Base-by-base conservation (phyloP, 2,113 vertebrate species). In the Anoplopoma fimbria region DNA sequence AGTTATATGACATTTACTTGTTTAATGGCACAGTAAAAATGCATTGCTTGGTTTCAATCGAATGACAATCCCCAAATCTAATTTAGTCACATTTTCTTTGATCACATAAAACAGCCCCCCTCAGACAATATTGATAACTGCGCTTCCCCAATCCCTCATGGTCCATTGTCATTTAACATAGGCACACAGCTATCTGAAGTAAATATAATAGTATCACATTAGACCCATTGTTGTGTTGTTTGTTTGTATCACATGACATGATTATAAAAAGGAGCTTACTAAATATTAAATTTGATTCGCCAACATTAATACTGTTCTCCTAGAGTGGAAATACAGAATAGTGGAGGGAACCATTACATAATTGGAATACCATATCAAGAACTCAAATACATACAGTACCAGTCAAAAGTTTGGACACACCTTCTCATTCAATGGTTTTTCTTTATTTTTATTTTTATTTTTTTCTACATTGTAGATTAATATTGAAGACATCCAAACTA, bases 1-100 rank as follows among this genome's bases (percentile, higher is more conserved):
- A 69, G 25, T 31, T 36, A 53, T 55, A 27, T 82, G n/a, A 78
- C 17, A 61, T 17, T 58, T 58, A 72, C 15, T 45, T 14, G 5
- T 51, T 79, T 70, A 34, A 68, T 17, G 23, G 13, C 2, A 61
- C 19, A 68, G 38, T 29, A 15, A 10, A 73, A 69, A 61, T 9
- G 2, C 15, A 4, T 7, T 12, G 21, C 25, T 55, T 67, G 63
- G 25, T 34, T 36, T 40, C 40, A 77, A 19, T 6, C 71, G 36
- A 69, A 42, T 33, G 23, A 15, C 21, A 31, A 6, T 33, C 2
- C 15, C 10, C 15, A 45, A 55, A 51, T 62, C 5, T 25, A 38
- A 68, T 58, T 2, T 14, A 15, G 14, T 49, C 4, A 7, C n/a
- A 21, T 68, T 51, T n/a, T 14, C 14, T 19, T n/a, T 57, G 21